A percentile compares a stretch with the other conserved stretches of the same genome.
Conservation (phyloP, 2,888 invertebrate species). For the Oegoconia quadripuncta region DNA sequence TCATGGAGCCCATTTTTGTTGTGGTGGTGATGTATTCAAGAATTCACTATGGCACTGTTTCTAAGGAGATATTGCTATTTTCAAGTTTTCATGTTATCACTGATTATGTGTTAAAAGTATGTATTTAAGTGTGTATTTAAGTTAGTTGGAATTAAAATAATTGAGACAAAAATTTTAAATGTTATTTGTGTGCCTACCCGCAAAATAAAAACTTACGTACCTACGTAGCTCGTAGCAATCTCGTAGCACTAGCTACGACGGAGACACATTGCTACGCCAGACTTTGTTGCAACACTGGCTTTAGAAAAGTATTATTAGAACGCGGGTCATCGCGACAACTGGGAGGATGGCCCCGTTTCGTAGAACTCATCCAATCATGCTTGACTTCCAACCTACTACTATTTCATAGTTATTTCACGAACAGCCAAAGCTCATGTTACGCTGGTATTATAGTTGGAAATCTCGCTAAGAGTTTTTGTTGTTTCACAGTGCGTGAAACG, state of each 20-base stretch:
- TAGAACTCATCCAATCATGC: conserved; percentile 30
- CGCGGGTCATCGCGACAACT: conserved; percentile 48
- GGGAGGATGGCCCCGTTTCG: conserved; percentile 50
- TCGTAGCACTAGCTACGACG: conserved; percentile 32
- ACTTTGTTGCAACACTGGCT: conserved; percentile 5
- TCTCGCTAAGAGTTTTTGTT: conserved; percentile 25
- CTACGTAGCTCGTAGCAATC: conserved; percentile 21
- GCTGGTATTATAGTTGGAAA: conserved; percentile 20
- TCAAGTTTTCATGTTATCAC: too few species aligned
- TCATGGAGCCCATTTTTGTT: too few species aligned
- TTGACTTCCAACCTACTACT: conserved; percentile 14
- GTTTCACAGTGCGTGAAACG: conserved; percentile 33
- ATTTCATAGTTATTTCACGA: conserved; percentile 16
- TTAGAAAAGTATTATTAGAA: conserved; percentile 45
- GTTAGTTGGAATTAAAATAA: too few species aligned
- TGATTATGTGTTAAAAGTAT: too few species aligned
- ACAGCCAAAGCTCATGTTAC: conserved; percentile 18
- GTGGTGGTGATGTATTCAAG: too few species aligned
- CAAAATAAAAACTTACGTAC: neutral
- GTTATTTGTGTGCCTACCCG: too few species aligned
- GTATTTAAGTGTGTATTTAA: too few species aligned
- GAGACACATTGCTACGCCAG: conserved; percentile 29
- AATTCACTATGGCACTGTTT: too few species aligned
- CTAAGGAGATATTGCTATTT: too few species aligned
- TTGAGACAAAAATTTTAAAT: too few species aligned